Percentiles rank a stretch among this genome's conserved stretches.
phyloP scores from a whole-genome alignment of 2,797 vertebrate genomes.

The Melanotaenia parkinsoni region DNA sequence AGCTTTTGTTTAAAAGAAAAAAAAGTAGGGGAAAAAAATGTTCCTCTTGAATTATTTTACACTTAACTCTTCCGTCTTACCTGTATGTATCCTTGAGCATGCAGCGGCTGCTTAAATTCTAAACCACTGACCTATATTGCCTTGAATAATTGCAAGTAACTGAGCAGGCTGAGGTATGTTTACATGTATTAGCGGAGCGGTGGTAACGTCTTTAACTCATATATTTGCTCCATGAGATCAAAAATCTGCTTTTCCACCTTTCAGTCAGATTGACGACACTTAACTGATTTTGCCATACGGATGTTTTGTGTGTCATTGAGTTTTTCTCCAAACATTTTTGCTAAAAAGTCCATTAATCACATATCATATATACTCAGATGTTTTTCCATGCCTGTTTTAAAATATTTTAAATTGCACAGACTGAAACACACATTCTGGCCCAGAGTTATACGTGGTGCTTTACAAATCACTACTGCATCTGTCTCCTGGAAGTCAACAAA shows the following conservation, averaged over 20 bases:
- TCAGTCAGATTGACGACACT: conserved; percentile 17
- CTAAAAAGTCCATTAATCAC: too few relatives aligned
- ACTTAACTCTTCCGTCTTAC: conserved; percentile 1
- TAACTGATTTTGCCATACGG: conserved; percentile 4
- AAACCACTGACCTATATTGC: conserved; percentile 20
- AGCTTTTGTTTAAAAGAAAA: neutral
- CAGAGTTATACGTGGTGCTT: too few relatives aligned
- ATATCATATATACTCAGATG: too few relatives aligned
- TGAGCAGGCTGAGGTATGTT: conserved; percentile 17
- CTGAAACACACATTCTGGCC: neutral
- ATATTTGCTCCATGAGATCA: conserved; percentile 41
- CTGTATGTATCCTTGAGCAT: conserved; percentile 49
- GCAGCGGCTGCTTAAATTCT: conserved; percentile 27
- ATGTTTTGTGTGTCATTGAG: neutral
- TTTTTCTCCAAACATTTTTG: too few relatives aligned
- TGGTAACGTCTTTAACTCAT: conserved; percentile 31
- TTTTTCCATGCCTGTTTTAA: too few relatives aligned
- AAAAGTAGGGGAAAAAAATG: too few relatives aligned
- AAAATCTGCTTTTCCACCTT: conserved; percentile 36
- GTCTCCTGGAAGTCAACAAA: too few relatives aligned
- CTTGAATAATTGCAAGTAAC: conserved; percentile 42
- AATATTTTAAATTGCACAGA: neutral
- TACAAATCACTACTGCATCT: too few relatives aligned
- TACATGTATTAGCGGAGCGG: conserved; percentile 12
- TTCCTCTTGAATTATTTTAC: neutral